A percentile compares a stretch with the other conserved stretches of the same genome.
These are phyloP conservation scores for Proisotoma minuta DNA, from an alignment of 2,888 invertebrate genomes.

Conservation along the genomic window DNA sequence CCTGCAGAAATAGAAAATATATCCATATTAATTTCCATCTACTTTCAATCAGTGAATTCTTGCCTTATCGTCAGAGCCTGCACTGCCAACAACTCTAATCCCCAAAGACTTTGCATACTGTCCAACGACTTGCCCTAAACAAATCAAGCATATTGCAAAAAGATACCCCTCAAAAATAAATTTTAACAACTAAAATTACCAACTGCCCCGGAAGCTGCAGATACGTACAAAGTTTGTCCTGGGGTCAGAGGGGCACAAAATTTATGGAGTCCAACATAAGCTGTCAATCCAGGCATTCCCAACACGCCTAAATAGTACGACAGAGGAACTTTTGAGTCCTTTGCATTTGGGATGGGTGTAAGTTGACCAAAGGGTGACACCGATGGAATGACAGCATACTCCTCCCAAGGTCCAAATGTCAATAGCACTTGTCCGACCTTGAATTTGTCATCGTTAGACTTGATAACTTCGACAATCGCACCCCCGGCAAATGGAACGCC, in stretches of 20 bases:
- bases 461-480: slow-evolving; percentile 11
- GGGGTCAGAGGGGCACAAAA: slow-evolving; percentile 18
- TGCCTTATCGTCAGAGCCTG: slow-evolving; percentile 16
- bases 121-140: slow-evolving; percentile 18
- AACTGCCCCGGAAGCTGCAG: slow-evolving; percentile 14
- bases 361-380: neutral
- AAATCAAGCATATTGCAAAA: no score
- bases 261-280: slow-evolving; percentile 19
- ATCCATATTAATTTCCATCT: neutral
- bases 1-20: neutral
- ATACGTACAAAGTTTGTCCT: slow-evolving; percentile 21
- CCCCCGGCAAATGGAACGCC: slow-evolving; percentile 6
- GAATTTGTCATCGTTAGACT: slow-evolving; percentile 6
- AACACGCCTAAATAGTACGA: slow-evolving; percentile 17
- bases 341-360: slow-evolving; percentile 10
- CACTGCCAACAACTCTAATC: slow-evolving; percentile 18
- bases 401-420: slow-evolving; percentile 8
- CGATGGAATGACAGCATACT: slow-evolving; percentile 7
- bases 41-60: neutral
- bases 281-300: slow-evolving; percentile 19
- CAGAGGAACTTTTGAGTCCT: slow-evolving; percentile 6
- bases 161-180: no score
- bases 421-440: slow-evolving; percentile 9
- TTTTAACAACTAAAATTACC: no score
- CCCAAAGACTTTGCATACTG: slow-evolving; percentile 20